Base-by-base conservation (phyloP, 2,888 invertebrate species). In the Spicauda simplicius region DNA sequence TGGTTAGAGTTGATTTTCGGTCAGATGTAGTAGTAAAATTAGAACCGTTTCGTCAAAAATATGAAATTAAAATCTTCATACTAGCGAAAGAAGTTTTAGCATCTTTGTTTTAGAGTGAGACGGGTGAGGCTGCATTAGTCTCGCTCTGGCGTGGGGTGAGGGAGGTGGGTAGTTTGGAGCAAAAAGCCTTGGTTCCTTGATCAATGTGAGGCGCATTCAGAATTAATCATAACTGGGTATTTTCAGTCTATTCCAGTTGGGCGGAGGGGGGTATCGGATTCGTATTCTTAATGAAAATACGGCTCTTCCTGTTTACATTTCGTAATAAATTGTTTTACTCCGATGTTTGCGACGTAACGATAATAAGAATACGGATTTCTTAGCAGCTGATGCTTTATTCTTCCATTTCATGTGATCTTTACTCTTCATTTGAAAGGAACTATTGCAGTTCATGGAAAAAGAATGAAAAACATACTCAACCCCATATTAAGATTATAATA, bases 51-150 rank as follows among this genome's bases (percentile, higher is more conserved):
- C 90, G 86, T 92, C 92, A 92, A 92, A 93, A 93, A 93, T 93
- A 93, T 92, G 92, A 93, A 93, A 93, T 93, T 93, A 93, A 93
- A 93, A 92, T 93, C 92, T 93, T 93, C 90, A 92, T 93, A 92
- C 92, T 92, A 92, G 91, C 92, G 90, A 93, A 93, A 93, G 93
- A 93, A 93, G 92, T 93, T 93, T 92, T 91, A 93, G 93, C 93
- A 93, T 93, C 93, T 93, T 93, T 93, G 93, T 93, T 93, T 93
- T 93, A 93, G 93, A 93, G 90, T 76, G 91, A 91, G 93, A 93
- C 78, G 80, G 89, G 82, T 79, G 84, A 84, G 83, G 85, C 78
- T 88, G 91, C 91, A 90, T 92, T 91, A 92, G 93, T 92, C 92
- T 87, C 88, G 84, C 89, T 91, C 90, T 78, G 76, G 81, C 70